These are phyloP conservation scores for Volucella inanis DNA, from an alignment of 2,888 invertebrate species.

Conservation along the genomic window DNA sequence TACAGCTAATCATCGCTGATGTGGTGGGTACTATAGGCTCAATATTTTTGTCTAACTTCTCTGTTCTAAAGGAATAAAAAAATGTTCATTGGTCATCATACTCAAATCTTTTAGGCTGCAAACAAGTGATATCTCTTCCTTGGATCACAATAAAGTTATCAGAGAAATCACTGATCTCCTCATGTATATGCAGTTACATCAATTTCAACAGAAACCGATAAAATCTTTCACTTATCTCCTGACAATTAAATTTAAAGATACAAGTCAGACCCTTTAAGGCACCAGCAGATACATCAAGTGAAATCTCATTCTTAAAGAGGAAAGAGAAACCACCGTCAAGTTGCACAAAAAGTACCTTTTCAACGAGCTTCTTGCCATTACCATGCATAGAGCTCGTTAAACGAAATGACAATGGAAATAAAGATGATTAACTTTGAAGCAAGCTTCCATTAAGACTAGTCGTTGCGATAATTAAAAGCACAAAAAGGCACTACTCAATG, in stretches of 20 bases:
- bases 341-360: slow-evolving; percentile 17
- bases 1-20: too few relatives aligned
- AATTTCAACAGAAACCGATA: neutral
- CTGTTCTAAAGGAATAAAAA: too few relatives aligned
- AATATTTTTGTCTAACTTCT: too few relatives aligned
- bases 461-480: slow-evolving; percentile 60
- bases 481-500: slow-evolving; percentile 44
- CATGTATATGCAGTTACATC: neutral
- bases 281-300: slow-evolving; percentile 18
- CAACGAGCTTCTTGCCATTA: slow-evolving; percentile 16
- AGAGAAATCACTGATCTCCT: too few relatives aligned
- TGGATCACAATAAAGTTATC: too few relatives aligned
- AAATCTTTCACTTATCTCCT: slow-evolving; percentile 23
- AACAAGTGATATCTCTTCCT: too few relatives aligned
- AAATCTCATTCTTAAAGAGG: slow-evolving; percentile 28
- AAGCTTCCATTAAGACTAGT: slow-evolving; percentile 46
- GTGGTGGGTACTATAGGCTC: too few relatives aligned
- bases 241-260: slow-evolving; percentile 30
- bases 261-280: slow-evolving; percentile 3
- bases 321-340: neutral
- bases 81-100: too few relatives aligned
- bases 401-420: slow-evolving; percentile 49
- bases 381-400: slow-evolving; percentile 31
- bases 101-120: too few relatives aligned
- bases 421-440: slow-evolving; percentile 59